A percentile compares a stretch with the other conserved stretches of the same genome.
phyloP scores from a whole-genome alignment of 2,113 vertebrate species.

The Malurus cyaneus region DNA sequence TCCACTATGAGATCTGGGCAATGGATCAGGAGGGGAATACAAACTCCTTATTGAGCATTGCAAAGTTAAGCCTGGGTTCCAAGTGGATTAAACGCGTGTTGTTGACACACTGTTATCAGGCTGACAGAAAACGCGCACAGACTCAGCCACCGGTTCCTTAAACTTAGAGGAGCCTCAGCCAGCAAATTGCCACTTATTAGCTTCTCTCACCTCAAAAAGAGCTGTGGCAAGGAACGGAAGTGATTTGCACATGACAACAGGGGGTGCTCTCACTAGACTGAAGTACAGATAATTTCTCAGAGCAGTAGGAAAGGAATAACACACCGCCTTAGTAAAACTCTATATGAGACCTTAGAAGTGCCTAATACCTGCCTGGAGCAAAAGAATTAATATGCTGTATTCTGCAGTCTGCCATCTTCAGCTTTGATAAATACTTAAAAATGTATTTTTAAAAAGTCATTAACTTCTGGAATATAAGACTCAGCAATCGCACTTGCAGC shows the following conservation, averaged over 20 bases:
- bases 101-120: constrained; percentile 67
- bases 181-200: constrained; percentile 82
- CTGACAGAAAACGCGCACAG: constrained; percentile 65
- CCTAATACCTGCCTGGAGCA: constrained; percentile 83
- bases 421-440: constrained; percentile 87
- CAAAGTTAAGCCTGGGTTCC: constrained; percentile 57
- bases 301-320: constrained; percentile 80
- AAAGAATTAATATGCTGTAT: constrained; percentile 83
- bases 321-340: constrained; percentile 72
- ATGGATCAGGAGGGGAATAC: neutral
- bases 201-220: constrained; percentile 82
- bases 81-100: constrained; percentile 60
- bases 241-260: constrained; percentile 83
- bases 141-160: constrained; percentile 58
- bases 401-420: constrained; percentile 77
- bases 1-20: constrained; percentile 24
- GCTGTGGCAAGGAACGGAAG: constrained; percentile 75
- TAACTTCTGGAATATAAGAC: constrained; percentile 77
- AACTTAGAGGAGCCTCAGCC: constrained; percentile 68
- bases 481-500: constrained; percentile 67
- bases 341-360: constrained; percentile 82
- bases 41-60: constrained; percentile 39
- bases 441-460: constrained; percentile 85
- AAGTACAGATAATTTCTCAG: constrained; percentile 78
- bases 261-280: constrained; percentile 81